Base-by-base conservation (phyloP, 2,113 vertebrate genomes). In the Asarcornis scutulata region DNA sequence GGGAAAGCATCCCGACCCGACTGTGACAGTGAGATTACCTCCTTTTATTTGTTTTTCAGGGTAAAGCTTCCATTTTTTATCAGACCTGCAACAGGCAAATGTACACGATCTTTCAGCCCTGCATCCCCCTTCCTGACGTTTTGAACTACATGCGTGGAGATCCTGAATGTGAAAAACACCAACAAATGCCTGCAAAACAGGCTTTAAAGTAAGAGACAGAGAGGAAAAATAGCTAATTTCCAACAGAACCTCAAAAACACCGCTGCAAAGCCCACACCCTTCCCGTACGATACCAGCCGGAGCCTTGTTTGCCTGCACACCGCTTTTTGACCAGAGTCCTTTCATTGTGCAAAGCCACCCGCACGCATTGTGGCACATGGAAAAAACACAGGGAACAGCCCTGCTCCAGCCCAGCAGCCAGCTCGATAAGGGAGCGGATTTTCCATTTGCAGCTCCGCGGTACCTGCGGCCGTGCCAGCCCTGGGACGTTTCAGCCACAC, bases 291-390 rank as follows among this genome's bases (percentile, higher is more conserved):
- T 38, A 89, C 6, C 69, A 88, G 77, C 77, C 85, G 74, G 50
- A 82, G 48, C 62, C 48, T 62, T 69, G 25, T 40, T 86, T 0
- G 1, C 72, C n/a, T 4, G 1, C 59, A 79, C 23, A 32, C 71
- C 73, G 12, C 21, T 34, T 44, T 88, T 50, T 63, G 90, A 83
- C 36, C 90, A 78, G 89, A 95, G 86, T 69, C 74, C 83, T 96
- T 93, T 83, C 78, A 94, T 97, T 97, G 96, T 97, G 94, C 88
- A 77, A 91, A 89, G 66, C 18, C 83, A 84, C 59, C 93, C 59
- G 53, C 67, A 91, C 75, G 42, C 73, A 59, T 86, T 94, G 94
- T 92, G 69, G 86, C 74, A 86, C 60, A 53, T 1, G 23, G 42
- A 3, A 31, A 15, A 46, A 27, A 52, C 48, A 69, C 77, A 6